Base-by-base conservation (phyloP, 2,888 invertebrate genomes). In the Hypomecis atomaria region DNA sequence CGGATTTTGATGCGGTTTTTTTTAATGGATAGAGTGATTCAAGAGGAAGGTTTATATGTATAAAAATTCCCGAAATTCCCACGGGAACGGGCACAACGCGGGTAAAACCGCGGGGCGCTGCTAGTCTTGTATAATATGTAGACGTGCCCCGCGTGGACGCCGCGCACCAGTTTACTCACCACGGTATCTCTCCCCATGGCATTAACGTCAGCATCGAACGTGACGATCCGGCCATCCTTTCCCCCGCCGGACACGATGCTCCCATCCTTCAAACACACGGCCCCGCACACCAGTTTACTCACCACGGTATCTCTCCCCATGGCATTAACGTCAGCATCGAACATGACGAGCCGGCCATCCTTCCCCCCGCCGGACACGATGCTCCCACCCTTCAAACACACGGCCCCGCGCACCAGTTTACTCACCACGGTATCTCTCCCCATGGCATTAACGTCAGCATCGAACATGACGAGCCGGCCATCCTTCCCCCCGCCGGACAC, bases 401-500 rank as follows among this genome's bases (percentile, higher is more conserved):
- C 96, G 62, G 96, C 96, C 66, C 95, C 95, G 10, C 92, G 88
- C 55, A 93, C 90, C 59, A 96, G 89, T 84, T 96, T 7, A 77
- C 90, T 89, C 78, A 96, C 96, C 84, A 95, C 94, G 70, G 94
- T 94, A 83, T 96, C 95, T 0, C 94, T 87, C 0, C 96, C 96
- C 0, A 94, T 94, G 13, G 94, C 93, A 74, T 93, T 94, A 69
- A 96, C 86, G 11, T 94, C 94, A 0, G 94, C 89, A 79, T 96
- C 96, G 88, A 97, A 96, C 79, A 96, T 94, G 43, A 97, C 94
- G 65, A 98, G 92, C 64, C 95, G 92, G 0, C 97, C 96, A 83
- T 98, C 98, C 87, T 97, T 97, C 1, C 98, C 98, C 0, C 98
- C 98, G 4, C 97, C 98, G 1, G 96, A 95, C 34, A 98, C 89